A percentile compares a stretch with the other conserved stretches of the same genome.
These are phyloP conservation scores for Adela reaumurella DNA, from an alignment of 2,888 invertebrate genomes.

Conservation along the genomic window DNA sequence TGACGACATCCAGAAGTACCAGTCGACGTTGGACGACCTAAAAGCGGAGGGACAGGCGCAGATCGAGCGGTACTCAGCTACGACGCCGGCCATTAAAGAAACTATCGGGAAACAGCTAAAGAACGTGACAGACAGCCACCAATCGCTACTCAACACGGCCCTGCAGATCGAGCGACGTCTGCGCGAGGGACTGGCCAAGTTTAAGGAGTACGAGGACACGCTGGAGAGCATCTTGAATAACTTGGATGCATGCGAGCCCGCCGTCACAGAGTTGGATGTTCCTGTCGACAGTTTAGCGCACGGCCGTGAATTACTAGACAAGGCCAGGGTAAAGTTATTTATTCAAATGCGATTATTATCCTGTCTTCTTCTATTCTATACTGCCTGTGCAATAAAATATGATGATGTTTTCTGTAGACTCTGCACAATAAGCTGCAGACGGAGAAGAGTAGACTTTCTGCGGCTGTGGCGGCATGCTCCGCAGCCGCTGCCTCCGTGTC, in stretches of 20 bases:
- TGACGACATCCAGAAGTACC: slow-evolving; percentile 79
- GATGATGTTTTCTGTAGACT: slow-evolving; percentile 20
- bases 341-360: too few species aligned
- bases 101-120: slow-evolving; percentile 81
- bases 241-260: slow-evolving; percentile 74
- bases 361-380: too few species aligned
- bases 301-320: slow-evolving; percentile 69
- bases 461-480: slow-evolving; percentile 89
- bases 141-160: slow-evolving; percentile 84
- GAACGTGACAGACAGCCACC: slow-evolving; percentile 92
- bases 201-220: slow-evolving; percentile 90
- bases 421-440: slow-evolving; percentile 85
- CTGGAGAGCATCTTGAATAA: slow-evolving; percentile 80
- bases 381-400: too few species aligned
- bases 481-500: slow-evolving; percentile 90
- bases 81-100: slow-evolving; percentile 69
- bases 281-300: slow-evolving; percentile 71
- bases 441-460: slow-evolving; percentile 80
- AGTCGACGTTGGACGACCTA: slow-evolving; percentile 74
- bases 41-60: slow-evolving; percentile 81
- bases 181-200: slow-evolving; percentile 84
- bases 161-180: slow-evolving; percentile 86
- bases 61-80: slow-evolving; percentile 72
- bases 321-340: slow-evolving; percentile 72
- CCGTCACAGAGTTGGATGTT: slow-evolving; percentile 71